Conservation (phyloP, 2,797 vertebrate genomes). For the Myiothlypis coronata region DNA sequence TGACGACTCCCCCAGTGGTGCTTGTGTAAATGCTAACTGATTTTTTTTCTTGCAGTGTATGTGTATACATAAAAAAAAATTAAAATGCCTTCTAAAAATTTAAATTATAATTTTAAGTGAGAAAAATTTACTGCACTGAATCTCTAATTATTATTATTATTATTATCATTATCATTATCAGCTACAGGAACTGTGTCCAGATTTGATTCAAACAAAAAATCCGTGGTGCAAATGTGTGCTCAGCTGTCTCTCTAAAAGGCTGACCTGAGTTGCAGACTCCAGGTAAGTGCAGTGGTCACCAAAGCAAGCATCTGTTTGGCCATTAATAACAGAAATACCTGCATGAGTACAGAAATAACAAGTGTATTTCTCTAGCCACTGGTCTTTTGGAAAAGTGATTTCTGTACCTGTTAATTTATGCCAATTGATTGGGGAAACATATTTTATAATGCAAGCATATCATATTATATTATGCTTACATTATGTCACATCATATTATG, state of each 20-base stretch:
- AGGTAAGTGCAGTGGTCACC: not conserved
- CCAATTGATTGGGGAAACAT: not conserved
- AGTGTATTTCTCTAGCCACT: not conserved
- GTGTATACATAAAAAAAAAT: constrained; percentile 50
- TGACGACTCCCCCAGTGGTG: rapidly evolving
- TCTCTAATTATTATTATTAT: not conserved
- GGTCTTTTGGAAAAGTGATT: not conserved
- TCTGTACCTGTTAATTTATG: not conserved
- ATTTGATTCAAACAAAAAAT: not conserved
- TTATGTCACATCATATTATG: too few relatives aligned
- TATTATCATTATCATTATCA: not conserved
- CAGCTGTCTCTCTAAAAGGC: not conserved
- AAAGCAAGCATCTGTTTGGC: not conserved
- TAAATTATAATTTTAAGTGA: constrained; percentile 65
- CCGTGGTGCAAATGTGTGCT: not conserved
- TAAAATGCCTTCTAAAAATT: constrained; percentile 64
- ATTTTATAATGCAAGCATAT: not conserved
- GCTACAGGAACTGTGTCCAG: not conserved
- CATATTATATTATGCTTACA: too few relatives aligned
- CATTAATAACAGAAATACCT: not conserved
- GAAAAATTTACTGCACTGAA: constrained; percentile 47
- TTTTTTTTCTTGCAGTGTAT: not conserved
- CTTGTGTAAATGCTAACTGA: not conserved
- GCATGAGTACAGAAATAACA: not conserved
- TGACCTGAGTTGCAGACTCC: not conserved